Base-by-base conservation (phyloP, 2,113 vertebrate genomes). In the Ifrita kowaldi region DNA sequence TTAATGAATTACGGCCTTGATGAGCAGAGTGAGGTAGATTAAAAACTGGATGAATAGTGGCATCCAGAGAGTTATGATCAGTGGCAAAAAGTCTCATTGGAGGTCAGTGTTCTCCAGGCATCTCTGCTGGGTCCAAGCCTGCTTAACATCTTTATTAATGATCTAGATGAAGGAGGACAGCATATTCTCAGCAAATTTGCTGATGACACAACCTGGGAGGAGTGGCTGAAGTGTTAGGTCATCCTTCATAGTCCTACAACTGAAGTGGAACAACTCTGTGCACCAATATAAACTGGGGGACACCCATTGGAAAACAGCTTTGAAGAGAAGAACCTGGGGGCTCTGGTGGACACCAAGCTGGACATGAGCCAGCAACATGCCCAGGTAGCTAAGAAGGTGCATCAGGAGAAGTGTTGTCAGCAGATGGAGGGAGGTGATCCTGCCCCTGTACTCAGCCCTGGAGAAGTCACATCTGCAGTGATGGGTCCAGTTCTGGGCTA, bases 281-380 rank as follows among this genome's bases (percentile, higher is more conserved):
- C 10, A 32, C 9, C 18, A 28, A 3, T 13, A 15, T 4, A 2
- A 50, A 11, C 20, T 27, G 42, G 11, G 7, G 4, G 4, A 17
- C 13, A 41, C 22, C 5, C 19, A 57, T 0, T 87, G 46, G 49
- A 81, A 90, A 90, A 32, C 27, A 84, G 12, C 44, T 56, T 37
- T 62, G 55, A 46, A n/a, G 21, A 65, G 60, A 41, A 83, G 32
- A 70, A 68, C 17, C 8, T 67, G 13, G 2, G 22, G 1, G 3
- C 30, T 32, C 44, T 46, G 65, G 22, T 33, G 21, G 35, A 41
- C 24, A 62, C 16, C 19, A 71, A 53, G 4, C 13, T 35, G 46
- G 39, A 91, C 16, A 39, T 1, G 5, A 82, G 32, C 15, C 35
- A 85, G 46, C 17, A 55, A 32, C 3, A 21, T 37, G 26, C 10